These are phyloP conservation scores for Drosophila heteroneura DNA, from an alignment of 2,888 invertebrate species.

Conservation along the genomic window DNA sequence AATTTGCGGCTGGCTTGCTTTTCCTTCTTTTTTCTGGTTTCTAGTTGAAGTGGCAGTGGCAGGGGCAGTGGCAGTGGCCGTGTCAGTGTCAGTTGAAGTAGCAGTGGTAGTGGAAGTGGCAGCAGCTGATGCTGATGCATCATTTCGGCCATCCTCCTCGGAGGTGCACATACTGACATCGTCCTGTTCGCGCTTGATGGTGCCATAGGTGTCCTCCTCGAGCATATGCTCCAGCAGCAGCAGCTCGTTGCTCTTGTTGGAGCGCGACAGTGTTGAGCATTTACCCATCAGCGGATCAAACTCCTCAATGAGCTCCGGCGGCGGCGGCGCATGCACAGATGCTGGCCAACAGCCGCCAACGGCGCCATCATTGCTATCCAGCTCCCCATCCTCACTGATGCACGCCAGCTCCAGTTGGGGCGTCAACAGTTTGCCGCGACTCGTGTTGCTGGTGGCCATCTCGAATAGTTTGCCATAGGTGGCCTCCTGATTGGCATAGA, in stretches of 20 bases:
- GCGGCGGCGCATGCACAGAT: conserved; percentile 4
- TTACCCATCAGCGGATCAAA: conserved; percentile 88
- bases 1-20: conserved; percentile 59
- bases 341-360: conserved; percentile 63
- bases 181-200: conserved; percentile 85
- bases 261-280: conserved; percentile 72
- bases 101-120: neutral
- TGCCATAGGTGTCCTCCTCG: conserved; percentile 89
- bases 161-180: conserved; percentile 86
- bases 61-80: neutral
- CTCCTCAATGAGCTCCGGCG: conserved; percentile 89
- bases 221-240: conserved; percentile 89
- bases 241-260: conserved; percentile 87
- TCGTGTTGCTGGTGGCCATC: conserved; percentile 79
- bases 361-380: conserved; percentile 69
- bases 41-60: neutral
- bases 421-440: conserved; percentile 74
- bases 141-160: conserved; percentile 83
- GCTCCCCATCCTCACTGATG: conserved; percentile 57
- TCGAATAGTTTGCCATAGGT: conserved; percentile 84
- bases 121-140: conserved; percentile 1
- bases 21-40: neutral
- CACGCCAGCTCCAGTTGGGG: conserved; percentile 70
- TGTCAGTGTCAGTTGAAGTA: neutral
- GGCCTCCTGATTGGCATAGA: conserved; percentile 84